Evolutionary conservation across 2,888 invertebrate genomes (phyloP), one percentile per base, ranked within the genome.

Genomic region (Apamea crenata): DNA sequence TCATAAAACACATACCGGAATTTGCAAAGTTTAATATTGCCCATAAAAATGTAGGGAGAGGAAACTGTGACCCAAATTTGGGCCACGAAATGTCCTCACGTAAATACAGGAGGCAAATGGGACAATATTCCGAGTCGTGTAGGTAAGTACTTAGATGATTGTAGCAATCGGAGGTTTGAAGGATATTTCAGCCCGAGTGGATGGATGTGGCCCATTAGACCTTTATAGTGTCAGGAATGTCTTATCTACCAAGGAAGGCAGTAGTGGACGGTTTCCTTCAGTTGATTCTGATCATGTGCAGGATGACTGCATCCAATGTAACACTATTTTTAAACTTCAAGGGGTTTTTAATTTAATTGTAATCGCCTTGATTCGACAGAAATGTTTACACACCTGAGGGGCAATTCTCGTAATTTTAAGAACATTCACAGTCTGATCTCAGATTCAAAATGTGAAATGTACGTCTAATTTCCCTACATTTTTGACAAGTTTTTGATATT

Each of bases 141-240:
- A 65, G 36, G 68, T 65, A 36, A 5, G 36, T 65, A 36, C 36
- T 5, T 36, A 10, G 53, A 65, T 40, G 36, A 21, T 53, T 12
- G 56, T 56, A 77, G 77, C 73, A 69, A 70, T 82, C 50, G 68
- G 44, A 50, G 77, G 56, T 82, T 76, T 66, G 71, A 74, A 80
- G 78, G 78, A 79, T 81, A 61, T 81, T 73, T 78, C 76, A 74
- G 81, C 53, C 67, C 53, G 59, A 78, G 59, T 69, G 72, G 77
- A 77, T 86, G 86, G 86, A 86, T 86, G 86, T 86, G 29, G 40
- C n/a, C 84, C 47, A 86, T 86, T 86, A 86, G 25, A 77, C 71
- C 65, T 83, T 66, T 78, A 79, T 65, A 86, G 86, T 56, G 66
- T 56, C 79, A 77, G 65, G 77, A 78, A 81, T 72, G 77, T 74